Evolutionary conservation across 2,888 invertebrate genomes (phyloP), one percentile per base, ranked within the genome.

Genomic region (Drosophila ezoana): DNA sequence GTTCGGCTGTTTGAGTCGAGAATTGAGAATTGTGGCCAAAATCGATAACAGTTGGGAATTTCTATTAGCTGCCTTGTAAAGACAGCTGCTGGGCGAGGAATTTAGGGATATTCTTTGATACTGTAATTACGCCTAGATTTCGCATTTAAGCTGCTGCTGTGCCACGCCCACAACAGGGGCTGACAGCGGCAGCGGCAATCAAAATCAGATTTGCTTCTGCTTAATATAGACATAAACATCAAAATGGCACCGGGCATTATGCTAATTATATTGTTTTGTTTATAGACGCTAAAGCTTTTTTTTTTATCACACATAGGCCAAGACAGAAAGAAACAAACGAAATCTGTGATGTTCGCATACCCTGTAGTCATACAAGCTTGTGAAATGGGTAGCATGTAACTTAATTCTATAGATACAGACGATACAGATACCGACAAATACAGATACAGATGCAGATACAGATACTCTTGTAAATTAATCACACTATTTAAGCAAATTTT

Each of bases 181-280:
- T 16, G 16, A 10, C 20, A 9, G n/a, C 2, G 16, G 33, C 18
- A 48, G 16, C 48, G 44, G 72, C 62, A 74, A 74, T 78, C 69
- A 78, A 72, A 78, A 69, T 69, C 63, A 59, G 60, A 79, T 68
- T 70, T 78, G 54, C 51, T 52, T 51, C n/a, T 53, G 56, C 44
- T 62, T 40, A 47, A 72, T 68, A 80, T 69, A 72, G 67, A 48
- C 59, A 40, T 43, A 18, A 41, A 54, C 38, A 71, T 20, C 35
- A 51, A 63, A 57, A 56, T 44, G 51, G 41, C 35, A 37, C 48
- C 43, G 33, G 41, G 35, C 54, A 76, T 81, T 83, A 79, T 67
- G 80, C 73, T 84, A 80, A 78, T 81, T 84, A 75, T 75, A 72
- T 82, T 62, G 61, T 56, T 63, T 53, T 68, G 63, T 72, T 77